Conservation (phyloP, 1,140 invertebrate genomes). For the Zophobas morio region DNA sequence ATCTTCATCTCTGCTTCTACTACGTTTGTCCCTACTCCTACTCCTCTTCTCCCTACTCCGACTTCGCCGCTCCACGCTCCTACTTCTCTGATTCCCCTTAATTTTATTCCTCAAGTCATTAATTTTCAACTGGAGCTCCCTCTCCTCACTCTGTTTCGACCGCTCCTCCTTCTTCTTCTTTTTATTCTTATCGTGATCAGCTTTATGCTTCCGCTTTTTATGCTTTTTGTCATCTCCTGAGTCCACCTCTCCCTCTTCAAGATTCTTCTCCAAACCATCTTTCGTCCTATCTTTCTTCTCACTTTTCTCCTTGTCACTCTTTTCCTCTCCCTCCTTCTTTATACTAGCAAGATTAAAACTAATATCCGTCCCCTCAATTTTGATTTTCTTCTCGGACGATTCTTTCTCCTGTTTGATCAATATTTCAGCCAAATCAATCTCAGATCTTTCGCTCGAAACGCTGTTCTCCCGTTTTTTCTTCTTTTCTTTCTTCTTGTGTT, state of each 20-base stretch:
- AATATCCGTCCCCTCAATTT: conserved; percentile 59
- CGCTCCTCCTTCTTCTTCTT: conserved; percentile 66
- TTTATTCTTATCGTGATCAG: conserved; percentile 63
- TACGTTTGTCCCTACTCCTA: conserved; percentile 1
- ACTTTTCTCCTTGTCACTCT: conserved; percentile 11
- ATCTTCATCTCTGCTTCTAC: conserved; percentile 52
- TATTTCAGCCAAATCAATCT: conserved; percentile 63
- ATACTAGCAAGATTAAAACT: conserved; percentile 42
- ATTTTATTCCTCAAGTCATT: conserved; percentile 54
- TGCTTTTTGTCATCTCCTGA: conserved; percentile 63
- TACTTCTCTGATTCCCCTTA: conserved; percentile 60
- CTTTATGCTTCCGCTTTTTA: conserved; percentile 68
- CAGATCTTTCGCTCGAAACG: conserved; percentile 53
- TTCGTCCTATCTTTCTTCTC: conserved; percentile 19
- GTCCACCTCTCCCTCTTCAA: conserved; percentile 73
- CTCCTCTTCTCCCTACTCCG: conserved; percentile 58
- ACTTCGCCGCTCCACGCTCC: conserved; percentile 55
- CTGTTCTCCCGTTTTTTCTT: conserved; percentile 57
- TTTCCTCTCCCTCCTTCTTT: conserved; percentile 13
- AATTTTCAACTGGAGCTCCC: conserved; percentile 59
- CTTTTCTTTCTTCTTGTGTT: conserved; percentile 69
- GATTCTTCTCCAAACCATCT: conserved; percentile 20
- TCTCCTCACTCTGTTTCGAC: conserved; percentile 66
- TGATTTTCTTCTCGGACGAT: conserved; percentile 59
- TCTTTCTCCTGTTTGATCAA: conserved; percentile 63